phyloP scores from a whole-genome alignment of 1,140 invertebrate species.

The Zaprionus camerounensis region DNA sequence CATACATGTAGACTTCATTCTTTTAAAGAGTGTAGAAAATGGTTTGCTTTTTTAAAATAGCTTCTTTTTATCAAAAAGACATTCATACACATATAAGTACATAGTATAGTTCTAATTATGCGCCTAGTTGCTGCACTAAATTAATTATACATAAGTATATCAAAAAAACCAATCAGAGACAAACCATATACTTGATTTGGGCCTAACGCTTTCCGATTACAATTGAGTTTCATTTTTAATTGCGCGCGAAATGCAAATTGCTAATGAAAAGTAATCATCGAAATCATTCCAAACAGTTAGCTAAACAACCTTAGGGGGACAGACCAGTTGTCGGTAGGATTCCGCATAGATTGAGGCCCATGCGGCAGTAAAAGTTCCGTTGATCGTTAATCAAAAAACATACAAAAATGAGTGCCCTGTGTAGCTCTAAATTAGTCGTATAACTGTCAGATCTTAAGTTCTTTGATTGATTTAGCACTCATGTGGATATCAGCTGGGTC shows the following conservation, averaged over 20 bases:
- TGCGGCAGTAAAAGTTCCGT: conserved; percentile 61
- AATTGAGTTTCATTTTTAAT: conserved; percentile 50
- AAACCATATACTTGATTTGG: conserved; percentile 19
- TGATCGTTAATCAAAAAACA: conserved; percentile 55
- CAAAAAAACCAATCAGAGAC: conserved; percentile 35
- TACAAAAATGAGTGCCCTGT: conserved; percentile 44
- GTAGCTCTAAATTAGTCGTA: conserved; percentile 31
- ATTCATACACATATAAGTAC: conserved; percentile 72
- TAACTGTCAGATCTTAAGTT: conserved; percentile 41
- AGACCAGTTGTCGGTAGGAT: conserved; percentile 76
- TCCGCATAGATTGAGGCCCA: conserved; percentile 59
- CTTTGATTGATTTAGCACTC: conserved; percentile 58
- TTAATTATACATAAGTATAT: conserved; percentile 59
- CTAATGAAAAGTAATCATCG: conserved; percentile 20
- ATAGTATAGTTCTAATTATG: conserved; percentile 72
- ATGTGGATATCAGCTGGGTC: conserved; percentile 18
- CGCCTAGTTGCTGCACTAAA: conserved; percentile 75
- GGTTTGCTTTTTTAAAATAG: conserved; percentile 79
- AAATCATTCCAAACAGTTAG: conserved; percentile 30
- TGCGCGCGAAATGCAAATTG: conserved; percentile 33
- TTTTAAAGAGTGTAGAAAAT: conserved; percentile 84
- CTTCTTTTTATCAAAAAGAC: conserved; percentile 83
- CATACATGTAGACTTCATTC: conserved; percentile 81
- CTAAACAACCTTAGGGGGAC: conserved; percentile 76
- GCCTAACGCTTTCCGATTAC: conserved; percentile 26